Base-by-base conservation (phyloP, 2,888 invertebrate species). In the Atrina japonica region DNA sequence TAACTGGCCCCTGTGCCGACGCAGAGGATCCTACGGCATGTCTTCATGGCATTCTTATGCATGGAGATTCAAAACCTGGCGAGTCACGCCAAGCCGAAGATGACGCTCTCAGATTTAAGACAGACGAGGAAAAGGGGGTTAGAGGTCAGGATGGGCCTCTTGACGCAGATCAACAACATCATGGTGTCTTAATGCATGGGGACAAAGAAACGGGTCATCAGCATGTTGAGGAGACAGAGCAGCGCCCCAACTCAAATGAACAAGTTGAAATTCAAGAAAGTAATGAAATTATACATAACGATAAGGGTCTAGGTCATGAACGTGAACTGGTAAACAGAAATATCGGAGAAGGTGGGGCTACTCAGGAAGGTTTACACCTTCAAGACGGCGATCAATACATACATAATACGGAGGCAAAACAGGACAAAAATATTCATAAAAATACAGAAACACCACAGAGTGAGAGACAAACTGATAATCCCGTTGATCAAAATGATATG, bases 181-280 rank as follows among this genome's bases (percentile, higher is more conserved):
- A 86, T 55, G 84, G 83, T 1, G 75, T 75, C 1, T 64, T 85
- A n/a, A 85, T 86, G 85, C 85, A 86, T 49, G 81, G 76, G 0
- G 85, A 81, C 43, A 35, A 63, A 2, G 64, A 68, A 14, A 78
- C 78, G 0, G 49, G 68, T 3, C 72, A 76, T n/a, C 79, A 83
- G 41, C 52, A 69, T 16, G 68, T 69, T 9, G 66, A 49, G 5
- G 53, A 53, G 14, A 41, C 43, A 1, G 23, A 64, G 3, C 55
- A 74, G 45, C 78, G 74, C 18, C 53, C 76, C 23, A 45, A 49
- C 14, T 18, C 55, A n/a, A n/a, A n/a, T n/a, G n/a, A n/a, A 80
- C 80, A 82, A 65, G 78, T 76, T 3, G 82, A 80, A 43, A n/a
- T 53, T 11, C 64, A 70, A 35, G 29, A n/a, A 30, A 65, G 68